phyloP scores from a whole-genome alignment of 2,797 vertebrate species.

The Paguma larvata region DNA sequence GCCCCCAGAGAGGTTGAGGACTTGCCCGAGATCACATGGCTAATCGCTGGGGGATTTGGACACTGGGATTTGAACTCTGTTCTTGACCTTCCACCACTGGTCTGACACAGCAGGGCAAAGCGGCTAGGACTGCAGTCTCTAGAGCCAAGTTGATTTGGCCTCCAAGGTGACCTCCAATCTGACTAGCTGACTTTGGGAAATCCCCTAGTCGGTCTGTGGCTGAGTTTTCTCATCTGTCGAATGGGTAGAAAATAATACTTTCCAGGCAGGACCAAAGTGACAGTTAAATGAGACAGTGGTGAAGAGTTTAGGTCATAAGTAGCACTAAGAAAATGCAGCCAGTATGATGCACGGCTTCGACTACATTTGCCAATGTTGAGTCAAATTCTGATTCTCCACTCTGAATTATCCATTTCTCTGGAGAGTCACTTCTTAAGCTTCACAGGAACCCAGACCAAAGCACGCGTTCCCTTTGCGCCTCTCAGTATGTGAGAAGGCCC shows the following conservation, averaged over 20 bases:
- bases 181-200: background rate
- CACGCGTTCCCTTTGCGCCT: background rate
- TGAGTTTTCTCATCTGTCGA: background rate
- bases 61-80: background rate
- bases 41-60: background rate
- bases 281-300: background rate
- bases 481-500: background rate
- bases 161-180: background rate
- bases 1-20: background rate
- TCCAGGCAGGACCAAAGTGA: background rate
- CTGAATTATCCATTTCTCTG: background rate
- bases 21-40: background rate
- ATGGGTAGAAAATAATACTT: background rate
- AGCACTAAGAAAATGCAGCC: background rate
- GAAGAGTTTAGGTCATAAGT: background rate
- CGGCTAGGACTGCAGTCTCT: rapidly evolving
- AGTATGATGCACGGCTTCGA: background rate
- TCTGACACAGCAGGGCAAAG: background rate
- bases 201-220: background rate
- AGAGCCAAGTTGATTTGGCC: background rate
- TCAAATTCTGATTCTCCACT: background rate
- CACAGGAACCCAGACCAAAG: background rate
- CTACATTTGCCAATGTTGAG: background rate
- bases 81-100: background rate
- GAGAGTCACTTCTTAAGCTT: background rate